Evolutionary conservation across 2,888 invertebrate genomes (phyloP), one percentile per base, ranked within the genome.

Genomic region (Cylloceria caligata): DNA sequence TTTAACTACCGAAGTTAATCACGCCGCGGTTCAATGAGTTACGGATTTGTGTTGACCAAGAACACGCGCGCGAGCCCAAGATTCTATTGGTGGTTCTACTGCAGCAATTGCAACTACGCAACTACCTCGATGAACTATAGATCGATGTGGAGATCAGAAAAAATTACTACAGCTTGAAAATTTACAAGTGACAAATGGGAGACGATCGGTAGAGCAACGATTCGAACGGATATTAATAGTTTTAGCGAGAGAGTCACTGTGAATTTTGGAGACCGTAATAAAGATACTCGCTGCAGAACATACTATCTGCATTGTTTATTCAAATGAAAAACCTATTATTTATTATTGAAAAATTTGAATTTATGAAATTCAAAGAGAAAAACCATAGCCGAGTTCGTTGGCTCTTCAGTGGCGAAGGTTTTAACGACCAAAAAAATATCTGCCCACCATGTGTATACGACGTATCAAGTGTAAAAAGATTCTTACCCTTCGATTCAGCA

Each of bases 1-100:
- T 87, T 88, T 87, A 88, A 86, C 85, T 86, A 80, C 83, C 73
- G 74, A 82, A 84, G 83, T 87, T 86, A 87, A 84, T 84, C 84
- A 82, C 75, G 81, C 72, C 80, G 83, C 52, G 52, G 36, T 82
- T 88, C 86, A 85, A 88, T 87, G 86, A 87, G 85, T 86, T 85
- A 81, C 75, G 86, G 85, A 88, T 87, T 88, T 87, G 84, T 85
- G 81, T 24, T 24, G 34, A 36, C 34, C 34, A 2, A 57, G 39
- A 3, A 9, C 19, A 3, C n/a, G 24, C 27, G 27, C 13, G 67
- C 57, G 68, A n/a, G n/a, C n/a, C n/a, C n/a, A n/a, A n/a, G n/a
- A 39, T 71, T 34, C 60, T 60, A 68, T 52, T 42, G 60, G 13
- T 27, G 13, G 30, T 55, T n/a, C 45, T 21, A 67, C 36, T 11